Percentiles rank a stretch among this genome's conserved stretches.
These are phyloP conservation scores for Gonioctena quinquepunctata DNA, from an alignment of 1,140 invertebrate genomes.

Conservation along the genomic window DNA sequence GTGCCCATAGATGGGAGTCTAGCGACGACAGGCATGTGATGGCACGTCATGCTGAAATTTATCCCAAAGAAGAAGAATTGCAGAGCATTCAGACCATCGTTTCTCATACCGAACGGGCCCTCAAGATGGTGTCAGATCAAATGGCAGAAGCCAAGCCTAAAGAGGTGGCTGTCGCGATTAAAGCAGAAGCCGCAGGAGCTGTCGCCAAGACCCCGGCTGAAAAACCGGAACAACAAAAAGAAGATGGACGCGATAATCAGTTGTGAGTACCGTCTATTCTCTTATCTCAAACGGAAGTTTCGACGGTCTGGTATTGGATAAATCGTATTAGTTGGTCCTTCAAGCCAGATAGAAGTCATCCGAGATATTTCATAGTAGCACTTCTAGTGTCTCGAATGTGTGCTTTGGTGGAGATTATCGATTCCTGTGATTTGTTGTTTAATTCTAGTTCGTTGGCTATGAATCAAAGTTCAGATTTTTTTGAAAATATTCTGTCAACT, in stretches of 20 bases:
- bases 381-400: too few relatives aligned
- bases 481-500: too few relatives aligned
- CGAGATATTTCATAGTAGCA: too few relatives aligned
- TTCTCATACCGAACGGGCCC: slow-evolving; percentile 89
- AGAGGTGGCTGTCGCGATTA: slow-evolving; percentile 18
- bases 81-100: slow-evolving; percentile 91
- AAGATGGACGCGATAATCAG: slow-evolving; percentile 78
- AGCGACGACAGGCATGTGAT: slow-evolving; percentile 94
- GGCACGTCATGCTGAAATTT: slow-evolving; percentile 89
- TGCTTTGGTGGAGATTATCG: too few relatives aligned
- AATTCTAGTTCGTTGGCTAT: too few relatives aligned
- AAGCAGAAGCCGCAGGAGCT: slow-evolving; percentile 30
- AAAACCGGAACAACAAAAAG: slow-evolving; percentile 61
- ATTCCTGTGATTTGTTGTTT: too few relatives aligned
- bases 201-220: slow-evolving; percentile 49
- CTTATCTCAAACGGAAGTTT: too few relatives aligned
- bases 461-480: too few relatives aligned
- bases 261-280: slow-evolving; percentile 60
- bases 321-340: too few relatives aligned
- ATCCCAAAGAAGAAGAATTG: slow-evolving; percentile 90
- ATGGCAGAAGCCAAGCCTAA: slow-evolving; percentile 65
- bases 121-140: slow-evolving; percentile 92
- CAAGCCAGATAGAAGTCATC: too few relatives aligned
- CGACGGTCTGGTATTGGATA: too few relatives aligned
- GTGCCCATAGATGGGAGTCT: slow-evolving; percentile 75